Base-by-base conservation (phyloP, 2,797 vertebrate genomes). In the Luscinia megarhynchos region DNA sequence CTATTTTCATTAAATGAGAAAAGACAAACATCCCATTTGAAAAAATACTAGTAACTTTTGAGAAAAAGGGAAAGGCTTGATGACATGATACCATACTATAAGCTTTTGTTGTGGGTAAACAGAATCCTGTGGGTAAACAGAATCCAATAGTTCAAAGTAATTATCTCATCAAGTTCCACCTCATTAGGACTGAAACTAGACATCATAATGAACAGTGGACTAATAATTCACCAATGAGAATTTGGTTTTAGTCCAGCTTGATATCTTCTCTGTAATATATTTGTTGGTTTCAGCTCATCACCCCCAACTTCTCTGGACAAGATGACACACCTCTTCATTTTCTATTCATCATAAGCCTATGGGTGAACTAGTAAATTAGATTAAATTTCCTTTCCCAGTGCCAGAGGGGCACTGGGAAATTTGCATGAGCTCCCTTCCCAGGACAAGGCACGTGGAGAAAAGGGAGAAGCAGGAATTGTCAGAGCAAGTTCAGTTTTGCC, bases 101-200 rank as follows among this genome's bases (percentile, higher is more conserved):
- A 94, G 94, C 95, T 97, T 96, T 95, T 97, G 94, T 97, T 97
- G 95, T 95, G 96, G 94, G 93, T 93, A 97, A 96, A 97, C 90
- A 97, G 95, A 97, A 97, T 96, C 91, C 93, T 96, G 95, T 95
- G 96, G 94, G 93, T 93, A 97, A 96, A 97, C 90, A 97, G 95
- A 97, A 97, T 96, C 91, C 93, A 96, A 93, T 91, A 97, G 95
- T 96, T 96, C 94, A 95, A 96, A 97, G 94, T 91, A 92, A 93
- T 97, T 97, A 97, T 94, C 96, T 96, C 96, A 96, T 96, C 95
- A 69, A 96, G 97, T 98, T 97, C 96, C 90, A 96, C 92, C 95
- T 97, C 96, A 97, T 97, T 97, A 97, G 94, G 96, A 93, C 80
- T 85, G 77, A 87, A 97, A 94, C 83, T 92, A 95, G 82, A 96